phyloP scores from a whole-genome alignment of 2,113 vertebrate genomes.

The Mesocricetus auratus region DNA sequence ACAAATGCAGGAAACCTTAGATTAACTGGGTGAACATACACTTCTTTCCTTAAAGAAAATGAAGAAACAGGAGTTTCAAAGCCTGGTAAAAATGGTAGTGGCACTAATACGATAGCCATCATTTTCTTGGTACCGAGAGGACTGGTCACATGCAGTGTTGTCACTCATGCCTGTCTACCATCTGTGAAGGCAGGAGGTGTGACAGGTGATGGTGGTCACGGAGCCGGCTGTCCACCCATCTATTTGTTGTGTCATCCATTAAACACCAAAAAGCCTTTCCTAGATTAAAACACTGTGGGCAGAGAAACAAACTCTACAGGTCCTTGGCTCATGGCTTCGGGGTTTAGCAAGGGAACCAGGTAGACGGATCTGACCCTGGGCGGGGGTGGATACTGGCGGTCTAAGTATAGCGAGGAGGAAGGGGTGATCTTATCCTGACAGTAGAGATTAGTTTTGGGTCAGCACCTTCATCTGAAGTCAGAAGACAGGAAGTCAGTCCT shows the following conservation, averaged over 20 bases:
- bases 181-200: not conserved
- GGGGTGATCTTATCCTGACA: not conserved
- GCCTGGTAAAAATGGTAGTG: slow-evolving; percentile 35
- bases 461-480: not conserved
- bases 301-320: not conserved
- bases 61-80: slow-evolving; percentile 48
- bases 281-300: not conserved
- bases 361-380: not conserved
- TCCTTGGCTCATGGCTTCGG: not conserved
- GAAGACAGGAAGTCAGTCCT: not conserved
- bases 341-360: not conserved
- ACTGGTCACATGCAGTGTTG: not conserved
- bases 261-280: not conserved
- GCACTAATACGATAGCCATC: not conserved
- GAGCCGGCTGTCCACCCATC: not conserved
- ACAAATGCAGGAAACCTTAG: slow-evolving; percentile 73
- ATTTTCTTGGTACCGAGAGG: not conserved
- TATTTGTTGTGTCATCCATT: not conserved
- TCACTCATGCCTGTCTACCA: not conserved
- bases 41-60: slow-evolving; percentile 67
- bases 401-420: not conserved
- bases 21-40: slow-evolving; percentile 72
- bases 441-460: not conserved
- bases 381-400: not conserved
- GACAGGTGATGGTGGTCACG: not conserved